phyloP scores from a whole-genome alignment of 2,113 vertebrate genomes.

The Ondatra zibethicus region DNA sequence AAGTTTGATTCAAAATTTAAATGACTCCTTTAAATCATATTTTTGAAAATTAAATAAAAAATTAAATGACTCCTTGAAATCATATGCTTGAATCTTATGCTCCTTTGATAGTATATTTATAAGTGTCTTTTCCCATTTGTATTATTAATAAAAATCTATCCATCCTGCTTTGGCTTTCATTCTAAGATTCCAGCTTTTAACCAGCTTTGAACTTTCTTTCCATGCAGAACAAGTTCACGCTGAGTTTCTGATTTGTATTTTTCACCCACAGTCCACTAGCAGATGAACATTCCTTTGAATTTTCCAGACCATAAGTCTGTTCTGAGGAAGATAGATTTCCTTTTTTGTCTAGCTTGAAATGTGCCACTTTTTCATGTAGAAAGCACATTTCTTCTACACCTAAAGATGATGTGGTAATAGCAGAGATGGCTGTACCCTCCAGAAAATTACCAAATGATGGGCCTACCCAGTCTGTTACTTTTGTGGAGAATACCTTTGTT shows the following conservation, averaged over 20 bases:
- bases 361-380: constrained; percentile 72
- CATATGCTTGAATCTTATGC: constrained; percentile 87
- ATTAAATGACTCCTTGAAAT: constrained; percentile 85
- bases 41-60: too few relatives aligned
- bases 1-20: constrained; percentile 87
- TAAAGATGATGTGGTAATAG: constrained; percentile 16
- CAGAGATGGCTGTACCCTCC: constrained; percentile 67
- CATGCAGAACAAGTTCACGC: constrained; percentile 38
- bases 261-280: constrained; percentile 93
- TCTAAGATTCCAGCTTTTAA: background rate
- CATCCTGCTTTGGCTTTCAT: constrained; percentile 82
- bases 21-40: constrained; percentile 85
- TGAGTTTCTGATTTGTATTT: constrained; percentile 90
- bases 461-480: constrained; percentile 89
- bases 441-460: constrained; percentile 88
- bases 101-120: constrained; percentile 90
- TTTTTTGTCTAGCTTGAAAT: constrained; percentile 84
- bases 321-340: constrained; percentile 65
- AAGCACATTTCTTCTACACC: constrained; percentile 61
- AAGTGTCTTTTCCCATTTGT: constrained; percentile 95
- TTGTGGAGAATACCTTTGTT: constrained; percentile 85
- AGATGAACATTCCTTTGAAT: constrained; percentile 51
- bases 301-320: constrained; percentile 47
- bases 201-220: background rate
- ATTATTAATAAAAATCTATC: constrained; percentile 87